phyloP scores from a whole-genome alignment of 2,888 invertebrate species.

The Pachymerium ferrugineum region DNA sequence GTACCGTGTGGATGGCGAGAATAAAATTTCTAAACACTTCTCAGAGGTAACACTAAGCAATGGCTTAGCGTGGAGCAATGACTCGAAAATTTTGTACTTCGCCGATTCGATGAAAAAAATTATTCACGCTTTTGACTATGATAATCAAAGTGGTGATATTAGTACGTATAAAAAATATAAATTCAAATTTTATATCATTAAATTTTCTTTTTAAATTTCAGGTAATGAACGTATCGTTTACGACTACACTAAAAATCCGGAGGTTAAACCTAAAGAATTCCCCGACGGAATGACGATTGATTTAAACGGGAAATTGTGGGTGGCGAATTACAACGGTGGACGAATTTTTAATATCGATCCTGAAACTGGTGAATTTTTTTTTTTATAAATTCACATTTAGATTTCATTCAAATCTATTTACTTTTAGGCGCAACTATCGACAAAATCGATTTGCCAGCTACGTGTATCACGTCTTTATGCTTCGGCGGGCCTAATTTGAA shows the following conservation, averaged over 20 bases:
- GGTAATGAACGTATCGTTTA: constrained; percentile 41
- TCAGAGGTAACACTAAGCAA: constrained; percentile 62
- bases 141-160: constrained; percentile 57
- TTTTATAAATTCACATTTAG: too few species aligned
- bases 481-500: constrained; percentile 65
- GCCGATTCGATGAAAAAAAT: constrained; percentile 65
- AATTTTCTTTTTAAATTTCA: constrained; percentile 34
- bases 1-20: constrained; percentile 28
- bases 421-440: constrained; percentile 57
- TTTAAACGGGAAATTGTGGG: constrained; percentile 68
- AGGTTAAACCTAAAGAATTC: constrained; percentile 40
- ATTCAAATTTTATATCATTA: too few species aligned
- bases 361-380: constrained; percentile 42
- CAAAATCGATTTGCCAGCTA: constrained; percentile 59
- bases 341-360: constrained; percentile 55
- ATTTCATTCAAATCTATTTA: constrained; percentile 53
- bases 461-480: constrained; percentile 65
- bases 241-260: constrained; percentile 40
- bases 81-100: constrained; percentile 67
- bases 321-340: constrained; percentile 65
- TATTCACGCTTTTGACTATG: constrained; percentile 65
- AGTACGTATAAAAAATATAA: constrained; percentile 31
- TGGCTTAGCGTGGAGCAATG: constrained; percentile 68
- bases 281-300: constrained; percentile 66
- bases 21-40: constrained; percentile 51